Evolutionary conservation across 2,113 vertebrate genomes (phyloP).

Genomic region (Phylloscopus trochiloides): DNA sequence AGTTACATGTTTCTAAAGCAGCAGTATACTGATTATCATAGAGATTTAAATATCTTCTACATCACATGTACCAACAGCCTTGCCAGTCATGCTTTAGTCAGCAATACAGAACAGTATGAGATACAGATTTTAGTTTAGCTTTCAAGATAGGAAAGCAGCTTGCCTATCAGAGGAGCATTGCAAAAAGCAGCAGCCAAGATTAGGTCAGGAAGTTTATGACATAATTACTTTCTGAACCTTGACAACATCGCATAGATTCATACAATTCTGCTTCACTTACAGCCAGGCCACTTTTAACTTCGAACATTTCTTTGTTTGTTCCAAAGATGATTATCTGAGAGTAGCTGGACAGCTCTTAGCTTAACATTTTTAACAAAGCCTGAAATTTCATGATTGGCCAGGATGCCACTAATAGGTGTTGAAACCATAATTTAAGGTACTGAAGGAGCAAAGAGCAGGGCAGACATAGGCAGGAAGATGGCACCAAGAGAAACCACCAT

Average conservation of each 20-base stretch:
- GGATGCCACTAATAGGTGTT: background rate
- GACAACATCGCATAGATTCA: background rate
- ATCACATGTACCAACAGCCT: slow-evolving; percentile 1
- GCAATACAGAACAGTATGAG: background rate
- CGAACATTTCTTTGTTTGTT: background rate
- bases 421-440: background rate
- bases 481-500: background rate
- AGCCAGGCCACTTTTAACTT: slow-evolving; percentile 14
- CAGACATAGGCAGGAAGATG: background rate
- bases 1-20: background rate
- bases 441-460: slow-evolving; percentile 22
- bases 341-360: background rate
- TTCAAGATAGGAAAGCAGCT: slow-evolving; percentile 41
- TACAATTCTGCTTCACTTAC: slow-evolving; percentile 61
- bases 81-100: slow-evolving; percentile 46
- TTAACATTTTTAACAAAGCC: background rate
- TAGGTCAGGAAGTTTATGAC: slow-evolving; percentile 34
- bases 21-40: background rate
- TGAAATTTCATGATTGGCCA: background rate
- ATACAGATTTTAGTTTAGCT: slow-evolving; percentile 2
- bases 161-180: slow-evolving; percentile 34
- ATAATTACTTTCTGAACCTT: slow-evolving; percentile 17
- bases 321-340: background rate
- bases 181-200: slow-evolving; percentile 48
- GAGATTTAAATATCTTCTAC: background rate